Evolutionary conservation across 2,797 vertebrate species (phyloP).

Genomic region (Vireo griseus): DNA sequence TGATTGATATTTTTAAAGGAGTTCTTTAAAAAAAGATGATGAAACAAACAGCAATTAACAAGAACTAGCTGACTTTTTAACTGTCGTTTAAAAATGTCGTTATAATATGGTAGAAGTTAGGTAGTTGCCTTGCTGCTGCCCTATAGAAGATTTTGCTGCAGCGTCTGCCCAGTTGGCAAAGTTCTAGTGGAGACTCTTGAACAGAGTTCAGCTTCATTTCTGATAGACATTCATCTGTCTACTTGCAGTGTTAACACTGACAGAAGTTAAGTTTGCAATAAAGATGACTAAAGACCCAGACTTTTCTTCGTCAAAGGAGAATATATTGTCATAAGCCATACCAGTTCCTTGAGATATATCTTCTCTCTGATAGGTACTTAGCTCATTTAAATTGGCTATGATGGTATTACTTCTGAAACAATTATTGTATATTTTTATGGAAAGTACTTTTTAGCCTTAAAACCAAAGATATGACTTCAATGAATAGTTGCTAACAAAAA

Average conservation of each 20-base stretch:
- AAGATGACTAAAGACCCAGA: neutral
- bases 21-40: neutral
- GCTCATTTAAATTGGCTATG: neutral
- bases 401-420: neutral
- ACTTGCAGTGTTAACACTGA: neutral
- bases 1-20: conserved; percentile 12
- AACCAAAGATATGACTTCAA: neutral
- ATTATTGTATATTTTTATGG: neutral
- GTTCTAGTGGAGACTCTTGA: neutral
- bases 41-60: conserved; percentile 1
- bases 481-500: neutral
- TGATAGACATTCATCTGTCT: neutral
- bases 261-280: neutral
- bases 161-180: neutral
- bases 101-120: neutral
- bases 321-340: neutral
- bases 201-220: neutral
- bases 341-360: neutral
- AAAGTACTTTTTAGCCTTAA: neutral
- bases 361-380: neutral
- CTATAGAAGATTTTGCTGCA: neutral
- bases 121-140: neutral
- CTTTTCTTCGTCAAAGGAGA: neutral
- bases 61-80: neutral
- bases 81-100: neutral